Percentiles rank a stretch among this genome's conserved stretches.
Conservation (phyloP, 1,140 invertebrate species). For the Psix sp. region DNA sequence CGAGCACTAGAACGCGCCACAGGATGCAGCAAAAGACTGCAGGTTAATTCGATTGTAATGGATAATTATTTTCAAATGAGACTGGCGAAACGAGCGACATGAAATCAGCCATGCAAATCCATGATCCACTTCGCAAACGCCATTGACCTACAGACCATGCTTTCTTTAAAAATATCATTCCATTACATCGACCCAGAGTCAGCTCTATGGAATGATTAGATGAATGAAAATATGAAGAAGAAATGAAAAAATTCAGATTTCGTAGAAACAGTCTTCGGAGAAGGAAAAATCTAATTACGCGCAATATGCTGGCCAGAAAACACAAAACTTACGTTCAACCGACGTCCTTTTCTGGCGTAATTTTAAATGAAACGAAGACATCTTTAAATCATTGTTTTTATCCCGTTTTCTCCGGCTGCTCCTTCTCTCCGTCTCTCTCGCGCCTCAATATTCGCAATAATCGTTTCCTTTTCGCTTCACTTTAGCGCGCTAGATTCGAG, state of each 20-base stretch:
- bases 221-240: no score
- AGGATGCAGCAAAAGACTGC: slow-evolving; percentile 62
- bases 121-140: slow-evolving; percentile 35
- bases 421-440: slow-evolving; percentile 43
- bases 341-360: slow-evolving; percentile 66
- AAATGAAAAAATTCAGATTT: no score
- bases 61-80: slow-evolving; percentile 61
- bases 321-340: slow-evolving; percentile 32
- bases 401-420: slow-evolving; percentile 51
- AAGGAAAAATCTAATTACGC: slow-evolving; percentile 34
- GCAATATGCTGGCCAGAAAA: slow-evolving; percentile 24
- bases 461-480: slow-evolving; percentile 56
- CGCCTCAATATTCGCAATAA: slow-evolving; percentile 63
- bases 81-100: slow-evolving; percentile 60
- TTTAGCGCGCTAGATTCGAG: slow-evolving; percentile 61
- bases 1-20: slow-evolving; percentile 55
- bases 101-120: slow-evolving; percentile 65
- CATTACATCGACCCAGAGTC: no score
- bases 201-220: no score
- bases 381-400: slow-evolving; percentile 78
- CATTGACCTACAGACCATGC: no score
- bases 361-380: slow-evolving; percentile 77
- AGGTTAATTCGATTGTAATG: slow-evolving; percentile 63
- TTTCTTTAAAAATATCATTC: no score
- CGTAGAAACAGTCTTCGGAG: no score